Conservation (phyloP, 2,797 vertebrate genomes). For the Linurgus olivaceus region DNA sequence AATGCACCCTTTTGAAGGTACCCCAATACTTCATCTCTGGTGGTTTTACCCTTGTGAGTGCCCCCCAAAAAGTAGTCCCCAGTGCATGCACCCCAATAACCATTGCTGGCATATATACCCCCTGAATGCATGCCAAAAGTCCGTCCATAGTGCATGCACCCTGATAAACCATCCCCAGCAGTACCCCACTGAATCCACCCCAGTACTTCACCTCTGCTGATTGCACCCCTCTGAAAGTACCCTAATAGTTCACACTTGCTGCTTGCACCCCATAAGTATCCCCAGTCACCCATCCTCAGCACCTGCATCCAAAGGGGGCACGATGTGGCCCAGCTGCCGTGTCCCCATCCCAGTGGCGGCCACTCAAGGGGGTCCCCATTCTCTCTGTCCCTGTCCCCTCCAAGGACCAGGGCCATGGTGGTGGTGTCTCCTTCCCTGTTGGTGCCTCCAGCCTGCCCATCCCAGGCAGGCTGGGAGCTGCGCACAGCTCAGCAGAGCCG, state of each 20-base stretch:
- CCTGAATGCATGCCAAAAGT: not conserved
- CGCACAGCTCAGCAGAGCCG: not conserved
- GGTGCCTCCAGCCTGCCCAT: not conserved
- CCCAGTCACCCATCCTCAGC: fast-evolving
- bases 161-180: no score
- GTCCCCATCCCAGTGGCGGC: not conserved
- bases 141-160: no score
- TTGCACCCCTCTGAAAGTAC: not conserved
- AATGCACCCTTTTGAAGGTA: not conserved
- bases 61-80: not conserved
- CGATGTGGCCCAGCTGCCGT: fast-evolving
- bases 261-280: not conserved
- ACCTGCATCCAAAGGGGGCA: not conserved
- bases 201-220: not conserved
- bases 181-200: not conserved
- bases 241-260: not conserved
- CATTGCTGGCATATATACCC: not conserved
- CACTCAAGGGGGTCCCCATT: not conserved
- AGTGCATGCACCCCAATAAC: not conserved
- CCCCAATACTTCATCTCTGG: not conserved
- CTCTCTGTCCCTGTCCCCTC: fast-evolving
- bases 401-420: fast-evolving
- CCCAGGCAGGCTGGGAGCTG: not conserved
- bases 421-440: not conserved
- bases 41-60: not conserved